Evolutionary conservation across 1,140 invertebrate species (phyloP).

Genomic region (Pogonomyrmex californicus): DNA sequence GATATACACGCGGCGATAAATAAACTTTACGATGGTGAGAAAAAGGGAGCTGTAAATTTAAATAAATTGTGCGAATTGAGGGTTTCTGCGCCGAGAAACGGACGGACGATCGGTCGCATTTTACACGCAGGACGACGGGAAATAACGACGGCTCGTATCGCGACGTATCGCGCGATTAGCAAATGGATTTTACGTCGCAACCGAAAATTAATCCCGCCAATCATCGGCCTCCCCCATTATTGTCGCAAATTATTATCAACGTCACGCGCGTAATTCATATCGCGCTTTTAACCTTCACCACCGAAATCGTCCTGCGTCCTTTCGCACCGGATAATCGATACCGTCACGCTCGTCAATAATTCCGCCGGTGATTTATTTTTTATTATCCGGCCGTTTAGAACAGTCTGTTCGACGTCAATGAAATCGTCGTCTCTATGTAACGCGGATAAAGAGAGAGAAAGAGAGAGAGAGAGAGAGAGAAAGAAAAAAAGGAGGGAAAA

Average conservation of each 20-base stretch:
- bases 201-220: conserved; percentile 46
- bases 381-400: conserved; percentile 49
- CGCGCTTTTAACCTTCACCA: conserved; percentile 48
- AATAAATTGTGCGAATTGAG: conserved; percentile 37
- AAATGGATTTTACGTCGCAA: conserved; percentile 29
- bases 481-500: too few relatives aligned
- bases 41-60: conserved; percentile 50
- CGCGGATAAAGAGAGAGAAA: neutral
- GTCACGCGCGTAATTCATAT: conserved; percentile 30
- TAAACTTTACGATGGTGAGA: conserved; percentile 8
- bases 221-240: conserved; percentile 24
- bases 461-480: neutral
- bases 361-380: conserved; percentile 43
- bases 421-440: conserved; percentile 33
- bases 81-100: neutral
- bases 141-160: conserved; percentile 7
- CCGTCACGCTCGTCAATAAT: conserved; percentile 54
- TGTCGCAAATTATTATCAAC: conserved; percentile 40
- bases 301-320: conserved; percentile 34
- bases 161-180: neutral
- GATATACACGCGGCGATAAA: conserved; percentile 33
- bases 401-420: conserved; percentile 45
- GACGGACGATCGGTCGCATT: neutral
- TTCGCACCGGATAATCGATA: conserved; percentile 51
- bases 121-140: neutral